Evolutionary conservation across 92 coral and sea anemone genomes (phyloP), one percentile per base, ranked within the genome.

Genomic region (Phenganax marumi): DNA sequence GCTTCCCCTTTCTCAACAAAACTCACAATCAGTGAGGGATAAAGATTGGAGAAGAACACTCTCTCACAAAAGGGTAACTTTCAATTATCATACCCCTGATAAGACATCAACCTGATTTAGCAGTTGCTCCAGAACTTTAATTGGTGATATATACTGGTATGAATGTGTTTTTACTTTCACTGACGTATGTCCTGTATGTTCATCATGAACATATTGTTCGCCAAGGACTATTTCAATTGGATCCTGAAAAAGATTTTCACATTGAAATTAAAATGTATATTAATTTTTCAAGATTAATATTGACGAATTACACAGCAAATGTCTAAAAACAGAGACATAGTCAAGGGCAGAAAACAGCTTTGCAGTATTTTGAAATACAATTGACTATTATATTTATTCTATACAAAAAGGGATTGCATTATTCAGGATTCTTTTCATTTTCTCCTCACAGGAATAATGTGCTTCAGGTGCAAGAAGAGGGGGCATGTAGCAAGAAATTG

Each of bases 81-180:
- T 56, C 17, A 14, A 56, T 21, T 68, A 33, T 52, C 53, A 2
- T 88, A 90, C 89, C 91, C 85, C 89, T 50, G 83, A 24, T 39
- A 90, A 24, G 3, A 90, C 84, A 43, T 91, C 91, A 51, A 91
- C 86, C 58, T 91, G 93, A 50, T 86, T 88, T 51, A 91, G 74
- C 48, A 91, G 71, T 51, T 81, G 84, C 81, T 86, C 81, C 25
- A 91, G 77, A 6, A 91, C 84, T 39, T 89, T 86, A 53, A 91
- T 52, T 24, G 84, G 66, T 6, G 91, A 88, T 18, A 91, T 85
- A 53, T 91, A 91, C 25, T 89, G 91, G 50, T 39, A 86, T 13
- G 89, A 77, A 75, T 86, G 82, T 24, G 26, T 22, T 46, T 76
- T 39, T n/a, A 77, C 78, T 77, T 9, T 65, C 11, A 76, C 33